Percentiles rank a stretch among this genome's conserved stretches.
These are phyloP conservation scores for Euspilapteryx auroguttella DNA, from an alignment of 2,888 invertebrate species.

Conservation along the genomic window DNA sequence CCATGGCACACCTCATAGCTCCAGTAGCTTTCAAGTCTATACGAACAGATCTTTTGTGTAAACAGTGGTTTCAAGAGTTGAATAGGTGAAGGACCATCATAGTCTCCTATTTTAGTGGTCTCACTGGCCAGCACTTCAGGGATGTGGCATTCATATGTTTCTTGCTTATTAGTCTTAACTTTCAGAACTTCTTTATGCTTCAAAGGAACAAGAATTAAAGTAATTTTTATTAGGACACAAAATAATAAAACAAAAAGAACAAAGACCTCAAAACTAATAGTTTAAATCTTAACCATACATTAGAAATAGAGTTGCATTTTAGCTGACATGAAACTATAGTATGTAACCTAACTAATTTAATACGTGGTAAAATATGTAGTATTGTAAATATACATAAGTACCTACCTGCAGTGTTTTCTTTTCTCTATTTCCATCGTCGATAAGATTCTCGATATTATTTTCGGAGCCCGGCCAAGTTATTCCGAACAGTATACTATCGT, in stretches of 20 bases:
- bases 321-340: too few relatives aligned
- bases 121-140: constrained; percentile 66
- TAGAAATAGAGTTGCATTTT: too few relatives aligned
- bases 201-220: constrained; percentile 7
- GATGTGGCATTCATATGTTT: constrained; percentile 80
- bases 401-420: too few relatives aligned
- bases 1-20: constrained; percentile 97
- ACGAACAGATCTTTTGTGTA: constrained; percentile 78
- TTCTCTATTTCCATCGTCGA: too few relatives aligned
- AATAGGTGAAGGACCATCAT: constrained; percentile 75
- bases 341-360: too few relatives aligned
- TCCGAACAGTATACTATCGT: constrained; percentile 78
- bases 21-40: constrained; percentile 90
- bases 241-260: too few relatives aligned
- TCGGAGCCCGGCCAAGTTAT: constrained; percentile 73
- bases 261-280: too few relatives aligned
- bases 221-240: background rate
- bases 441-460: constrained; percentile 19
- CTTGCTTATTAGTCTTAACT: constrained; percentile 76
- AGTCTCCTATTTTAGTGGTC: constrained; percentile 59
- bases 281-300: too few relatives aligned
- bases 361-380: too few relatives aligned
- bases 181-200: constrained; percentile 62
- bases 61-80: constrained; percentile 78
- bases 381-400: too few relatives aligned